Percentiles rank a stretch among this genome's conserved stretches.
Conservation (phyloP, 2,888 invertebrate species). For the Lithophane semibrunnea region DNA sequence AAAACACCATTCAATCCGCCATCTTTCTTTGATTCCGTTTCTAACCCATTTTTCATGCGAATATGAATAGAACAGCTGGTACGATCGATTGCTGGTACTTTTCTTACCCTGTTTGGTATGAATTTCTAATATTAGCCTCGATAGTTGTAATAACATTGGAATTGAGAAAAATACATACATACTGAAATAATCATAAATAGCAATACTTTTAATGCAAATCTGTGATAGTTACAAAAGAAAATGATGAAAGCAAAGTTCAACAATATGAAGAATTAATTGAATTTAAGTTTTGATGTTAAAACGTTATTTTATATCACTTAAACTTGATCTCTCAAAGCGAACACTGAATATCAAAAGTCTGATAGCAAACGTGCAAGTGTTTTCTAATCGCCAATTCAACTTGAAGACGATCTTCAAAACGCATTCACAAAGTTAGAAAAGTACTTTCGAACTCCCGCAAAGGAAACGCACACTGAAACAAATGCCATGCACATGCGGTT, state of each 20-base stretch:
- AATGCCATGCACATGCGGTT: constrained; percentile 76
- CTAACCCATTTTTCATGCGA: constrained; percentile 78
- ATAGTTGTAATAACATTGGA: not conserved
- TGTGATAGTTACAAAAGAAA: not conserved
- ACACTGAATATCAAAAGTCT: constrained; percentile 32
- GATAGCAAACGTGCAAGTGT: constrained; percentile 46
- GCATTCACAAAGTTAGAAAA: constrained; percentile 72
- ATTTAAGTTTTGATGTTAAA: constrained; percentile 5
- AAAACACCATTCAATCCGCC: constrained; percentile 81
- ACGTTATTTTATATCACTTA: constrained; percentile 8
- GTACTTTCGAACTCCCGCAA: constrained; percentile 77
- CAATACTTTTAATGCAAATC: not conserved
- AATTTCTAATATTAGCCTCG: constrained; percentile 63
- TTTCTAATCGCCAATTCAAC: constrained; percentile 65
- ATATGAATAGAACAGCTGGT: constrained; percentile 83
- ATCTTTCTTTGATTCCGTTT: constrained; percentile 82
- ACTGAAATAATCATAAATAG: not conserved
- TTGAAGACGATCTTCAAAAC: constrained; percentile 70
- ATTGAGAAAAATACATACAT: not conserved
- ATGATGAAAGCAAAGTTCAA: not conserved
- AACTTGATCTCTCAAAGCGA: constrained; percentile 30
- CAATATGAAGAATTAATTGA: constrained; percentile 24
- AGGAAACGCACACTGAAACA: constrained; percentile 79
- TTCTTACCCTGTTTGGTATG: constrained; percentile 72
- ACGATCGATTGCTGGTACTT: constrained; percentile 74